Evolutionary conservation across 1,140 invertebrate genomes (phyloP), one percentile per base, ranked within the genome.

Genomic region (Tyrophagus putrescentiae): DNA sequence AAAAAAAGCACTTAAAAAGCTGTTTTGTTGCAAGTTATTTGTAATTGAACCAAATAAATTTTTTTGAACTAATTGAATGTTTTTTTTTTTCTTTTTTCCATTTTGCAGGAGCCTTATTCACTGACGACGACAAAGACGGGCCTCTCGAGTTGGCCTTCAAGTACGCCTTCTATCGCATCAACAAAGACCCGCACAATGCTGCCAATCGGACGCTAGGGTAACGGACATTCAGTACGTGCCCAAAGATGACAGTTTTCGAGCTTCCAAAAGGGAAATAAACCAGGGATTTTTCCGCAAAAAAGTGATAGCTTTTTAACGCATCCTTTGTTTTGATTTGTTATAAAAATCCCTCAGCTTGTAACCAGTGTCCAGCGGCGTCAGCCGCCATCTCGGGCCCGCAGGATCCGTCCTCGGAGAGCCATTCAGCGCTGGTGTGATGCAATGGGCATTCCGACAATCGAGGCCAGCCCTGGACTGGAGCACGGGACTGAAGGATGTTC

Each of bases 251-350:
- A 87, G 84, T 27, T 93, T 93, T 71, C 78, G 84, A 65, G 84
- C 86, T n/a, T 84, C 86, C 9, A 92, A 91, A 86, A 80, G 87
- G 87, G 90, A 73, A n/a, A n/a, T n/a, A n/a, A n/a, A n/a, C n/a
- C n/a, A n/a, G n/a, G n/a, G 70, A 70, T 18, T n/a, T n/a, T n/a
- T n/a, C n/a, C n/a, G n/a, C n/a, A n/a, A n/a, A n/a, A n/a, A n/a
- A n/a, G n/a, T n/a, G n/a, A n/a, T n/a, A n/a, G n/a, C n/a, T n/a
- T n/a, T n/a, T n/a, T n/a, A n/a, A n/a, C n/a, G n/a, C n/a, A n/a
- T n/a, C n/a, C n/a, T n/a, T n/a, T n/a, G n/a, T n/a, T n/a, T n/a
- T n/a, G n/a, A 39, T 39, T 13, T 39, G 36, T 39, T n/a, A n/a
- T 39, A 39, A 13, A n/a, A 18, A 50, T 87, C n/a, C n/a, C n/a